A percentile compares a stretch with the other conserved stretches of the same genome.
phyloP scores from a whole-genome alignment of 2,113 vertebrate genomes.

The Numida meleagris region DNA sequence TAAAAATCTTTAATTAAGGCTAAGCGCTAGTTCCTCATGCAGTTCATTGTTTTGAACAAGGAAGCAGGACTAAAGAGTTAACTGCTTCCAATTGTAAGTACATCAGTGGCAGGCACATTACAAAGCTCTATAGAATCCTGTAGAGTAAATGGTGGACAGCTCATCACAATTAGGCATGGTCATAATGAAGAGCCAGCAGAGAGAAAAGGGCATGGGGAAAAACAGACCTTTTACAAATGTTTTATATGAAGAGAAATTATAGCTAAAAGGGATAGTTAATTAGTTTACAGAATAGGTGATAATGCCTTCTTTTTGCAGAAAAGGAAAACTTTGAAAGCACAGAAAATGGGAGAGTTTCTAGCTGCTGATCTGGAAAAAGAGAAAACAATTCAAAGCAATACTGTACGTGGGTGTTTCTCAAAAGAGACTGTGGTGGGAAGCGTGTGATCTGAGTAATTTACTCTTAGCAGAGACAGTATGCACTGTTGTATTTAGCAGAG shows the following conservation, averaged over 20 bases:
- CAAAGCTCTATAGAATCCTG: slow-evolving; percentile 64
- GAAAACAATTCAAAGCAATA: slow-evolving; percentile 48
- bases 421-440: slow-evolving; percentile 20
- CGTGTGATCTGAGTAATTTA: slow-evolving; percentile 31
- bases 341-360: slow-evolving; percentile 34
- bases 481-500: not conserved
- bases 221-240: slow-evolving; percentile 68
- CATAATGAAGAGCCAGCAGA: slow-evolving; percentile 62
- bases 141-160: slow-evolving; percentile 69
- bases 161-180: slow-evolving; percentile 57
- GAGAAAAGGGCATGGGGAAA: slow-evolving; percentile 70
- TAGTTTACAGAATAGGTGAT: slow-evolving; percentile 57
- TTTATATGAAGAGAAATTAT: slow-evolving; percentile 65
- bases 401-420: slow-evolving; percentile 31
- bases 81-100: slow-evolving; percentile 70
- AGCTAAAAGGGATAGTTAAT: slow-evolving; percentile 69
- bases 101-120: slow-evolving; percentile 54
- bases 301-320: slow-evolving; percentile 44
- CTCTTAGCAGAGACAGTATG: not conserved
- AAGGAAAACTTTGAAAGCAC: slow-evolving; percentile 42
- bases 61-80: slow-evolving; percentile 65
- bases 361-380: slow-evolving; percentile 49
- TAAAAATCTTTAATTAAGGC: slow-evolving; percentile 64
- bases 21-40: slow-evolving; percentile 39
- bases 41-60: slow-evolving; percentile 64